Evolutionary conservation across 92 coral and sea anemone species (phyloP).

Genomic region (Epizoanthus ramosus): DNA sequence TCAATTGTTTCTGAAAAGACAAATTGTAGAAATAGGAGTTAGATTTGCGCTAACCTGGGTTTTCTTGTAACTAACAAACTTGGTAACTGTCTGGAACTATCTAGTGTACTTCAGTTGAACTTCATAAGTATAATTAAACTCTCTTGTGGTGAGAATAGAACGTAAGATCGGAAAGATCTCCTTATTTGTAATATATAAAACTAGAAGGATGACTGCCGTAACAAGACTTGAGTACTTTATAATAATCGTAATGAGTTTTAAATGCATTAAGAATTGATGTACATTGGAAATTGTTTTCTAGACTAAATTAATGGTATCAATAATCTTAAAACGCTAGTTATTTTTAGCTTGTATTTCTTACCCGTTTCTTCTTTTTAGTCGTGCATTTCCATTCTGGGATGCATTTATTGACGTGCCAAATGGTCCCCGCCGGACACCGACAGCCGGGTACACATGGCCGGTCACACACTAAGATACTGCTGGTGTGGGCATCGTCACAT

Average conservation of each 20-base stretch:
- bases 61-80: neutral
- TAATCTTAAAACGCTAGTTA: neutral
- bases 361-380: slow-evolving; percentile 20
- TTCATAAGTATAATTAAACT: no score
- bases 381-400: slow-evolving; percentile 72
- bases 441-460: slow-evolving; percentile 92
- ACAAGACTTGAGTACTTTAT: no score
- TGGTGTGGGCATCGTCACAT: slow-evolving; percentile 70
- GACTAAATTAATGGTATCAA: neutral
- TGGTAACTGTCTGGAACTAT: neutral
- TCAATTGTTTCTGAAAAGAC: neutral
- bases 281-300: neutral
- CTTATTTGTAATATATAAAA: no score
- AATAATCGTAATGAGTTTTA: no score
- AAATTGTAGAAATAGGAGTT: neutral
- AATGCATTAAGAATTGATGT: no score
- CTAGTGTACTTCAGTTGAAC: no score
- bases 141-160: no score
- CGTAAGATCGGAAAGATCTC: no score
- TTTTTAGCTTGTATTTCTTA: neutral
- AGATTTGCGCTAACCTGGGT: neutral
- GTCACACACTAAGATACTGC: slow-evolving; percentile 63
- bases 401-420: slow-evolving; percentile 86
- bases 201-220: no score
- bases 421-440: slow-evolving; percentile 95